Evolutionary conservation across 2,888 invertebrate species (phyloP).

Genomic region (Cataglyphis albicans): DNA sequence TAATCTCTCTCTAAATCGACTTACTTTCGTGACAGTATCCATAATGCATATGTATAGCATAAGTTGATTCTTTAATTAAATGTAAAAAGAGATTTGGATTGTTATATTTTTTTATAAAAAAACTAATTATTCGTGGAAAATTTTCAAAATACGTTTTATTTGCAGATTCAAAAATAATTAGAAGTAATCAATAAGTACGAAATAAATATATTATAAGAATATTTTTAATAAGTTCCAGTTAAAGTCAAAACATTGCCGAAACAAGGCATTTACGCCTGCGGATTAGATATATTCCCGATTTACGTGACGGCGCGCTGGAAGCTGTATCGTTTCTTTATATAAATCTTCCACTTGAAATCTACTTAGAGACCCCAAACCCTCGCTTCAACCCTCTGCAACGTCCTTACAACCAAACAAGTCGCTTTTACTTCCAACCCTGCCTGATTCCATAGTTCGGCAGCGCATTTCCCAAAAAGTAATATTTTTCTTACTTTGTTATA

Average conservation of each 20-base stretch:
- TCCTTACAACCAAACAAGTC: conserved; percentile 73
- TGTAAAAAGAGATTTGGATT: not conserved
- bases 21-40: not conserved
- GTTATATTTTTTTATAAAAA: not conserved
- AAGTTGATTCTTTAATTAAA: not conserved
- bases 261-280: conserved; percentile 44
- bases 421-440: conserved; percentile 69
- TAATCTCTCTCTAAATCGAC: conserved; percentile 62
- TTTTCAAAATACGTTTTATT: not conserved
- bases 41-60: not conserved
- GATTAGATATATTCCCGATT: conserved; percentile 60
- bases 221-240: conserved; percentile 18
- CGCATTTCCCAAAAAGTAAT: conserved; percentile 66
- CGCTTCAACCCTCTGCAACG: conserved; percentile 72
- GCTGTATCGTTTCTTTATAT: conserved; percentile 76
- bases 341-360: conserved; percentile 81
- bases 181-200: not conserved
- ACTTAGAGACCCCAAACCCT: conserved; percentile 76
- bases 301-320: conserved; percentile 50
- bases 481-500: not conserved
- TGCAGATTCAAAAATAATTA: not conserved
- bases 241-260: conserved; percentile 22
- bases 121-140: not conserved
- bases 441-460: conserved; percentile 45
- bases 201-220: not conserved